phyloP scores from a whole-genome alignment of 2,113 vertebrate genomes.

The Okapia johnstoni region DNA sequence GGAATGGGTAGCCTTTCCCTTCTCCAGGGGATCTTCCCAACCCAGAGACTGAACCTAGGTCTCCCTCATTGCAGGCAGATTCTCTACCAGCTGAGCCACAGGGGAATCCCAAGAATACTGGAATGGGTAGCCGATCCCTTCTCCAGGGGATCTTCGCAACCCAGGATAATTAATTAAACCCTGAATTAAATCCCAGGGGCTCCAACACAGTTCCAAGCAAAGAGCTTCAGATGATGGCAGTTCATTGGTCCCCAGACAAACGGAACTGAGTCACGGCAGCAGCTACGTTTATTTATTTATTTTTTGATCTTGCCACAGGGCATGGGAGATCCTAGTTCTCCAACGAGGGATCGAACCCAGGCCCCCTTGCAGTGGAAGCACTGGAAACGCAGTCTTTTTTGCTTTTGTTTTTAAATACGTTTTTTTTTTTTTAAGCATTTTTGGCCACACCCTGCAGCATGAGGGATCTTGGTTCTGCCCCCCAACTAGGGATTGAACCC shows the following conservation, averaged over 20 bases:
- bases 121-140: neutral
- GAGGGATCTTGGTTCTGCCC: neutral
- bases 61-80: neutral
- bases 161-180: neutral
- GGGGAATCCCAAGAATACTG: neutral
- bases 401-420: neutral
- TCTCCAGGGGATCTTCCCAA: neutral
- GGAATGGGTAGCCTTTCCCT: neutral
- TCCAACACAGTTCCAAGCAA: neutral
- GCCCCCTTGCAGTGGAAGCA: neutral
- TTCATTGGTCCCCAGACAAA: neutral
- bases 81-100: neutral
- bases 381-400: neutral
- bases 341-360: neutral
- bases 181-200: neutral
- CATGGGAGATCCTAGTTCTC: neutral
- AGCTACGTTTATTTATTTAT: accelerated
- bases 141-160: neutral
- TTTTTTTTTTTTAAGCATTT: neutral
- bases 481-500: neutral
- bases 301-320: neutral
- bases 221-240: neutral
- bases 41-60: neutral
- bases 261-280: accelerated
- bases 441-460: neutral